A percentile compares a stretch with the other conserved stretches of the same genome.
Conservation (phyloP, 2,888 invertebrate genomes). For the Isotomurus palustris region DNA sequence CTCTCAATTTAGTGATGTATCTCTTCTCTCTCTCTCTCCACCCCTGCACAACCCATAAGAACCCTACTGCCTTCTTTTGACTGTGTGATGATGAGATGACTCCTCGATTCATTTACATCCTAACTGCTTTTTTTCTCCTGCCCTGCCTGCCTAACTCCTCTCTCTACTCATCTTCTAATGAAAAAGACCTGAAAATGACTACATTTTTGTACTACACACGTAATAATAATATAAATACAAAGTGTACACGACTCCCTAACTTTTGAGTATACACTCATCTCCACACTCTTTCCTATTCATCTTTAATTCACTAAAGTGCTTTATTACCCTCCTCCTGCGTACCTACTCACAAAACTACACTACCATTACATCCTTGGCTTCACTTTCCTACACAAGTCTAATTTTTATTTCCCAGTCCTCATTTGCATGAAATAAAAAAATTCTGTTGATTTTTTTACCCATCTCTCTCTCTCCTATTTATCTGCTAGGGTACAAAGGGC, state of each 20-base stretch:
- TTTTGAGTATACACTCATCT: too few relatives aligned
- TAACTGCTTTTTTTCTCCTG: neutral
- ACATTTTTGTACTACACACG: neutral
- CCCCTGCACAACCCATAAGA: neutral
- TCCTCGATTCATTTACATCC: neutral
- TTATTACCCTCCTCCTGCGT: constrained; percentile 29
- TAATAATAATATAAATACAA: neutral
- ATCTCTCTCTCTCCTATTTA: neutral
- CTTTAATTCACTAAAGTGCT: constrained; percentile 44
- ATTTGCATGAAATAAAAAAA: constrained; percentile 41
- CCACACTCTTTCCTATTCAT: constrained; percentile 23
- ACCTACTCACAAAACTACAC: neutral
- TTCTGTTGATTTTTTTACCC: constrained; percentile 34
- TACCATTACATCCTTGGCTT: too few relatives aligned
- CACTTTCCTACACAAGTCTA: constrained; percentile 3
- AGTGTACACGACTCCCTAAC: too few relatives aligned
- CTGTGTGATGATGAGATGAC: too few relatives aligned
- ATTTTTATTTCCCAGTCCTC: constrained; percentile 23
- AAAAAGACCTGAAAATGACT: constrained; percentile 4
- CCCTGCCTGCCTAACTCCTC: neutral
- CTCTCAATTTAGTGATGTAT: neutral
- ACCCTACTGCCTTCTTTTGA: too few relatives aligned
- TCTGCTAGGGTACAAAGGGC: neutral
- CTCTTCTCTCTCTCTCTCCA: neutral
- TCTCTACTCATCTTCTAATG: neutral